A percentile compares a stretch with the other conserved stretches of the same genome.
Evolutionary conservation across 2,113 vertebrate genomes (phyloP).

Genomic region (Xenopus borealis): DNA sequence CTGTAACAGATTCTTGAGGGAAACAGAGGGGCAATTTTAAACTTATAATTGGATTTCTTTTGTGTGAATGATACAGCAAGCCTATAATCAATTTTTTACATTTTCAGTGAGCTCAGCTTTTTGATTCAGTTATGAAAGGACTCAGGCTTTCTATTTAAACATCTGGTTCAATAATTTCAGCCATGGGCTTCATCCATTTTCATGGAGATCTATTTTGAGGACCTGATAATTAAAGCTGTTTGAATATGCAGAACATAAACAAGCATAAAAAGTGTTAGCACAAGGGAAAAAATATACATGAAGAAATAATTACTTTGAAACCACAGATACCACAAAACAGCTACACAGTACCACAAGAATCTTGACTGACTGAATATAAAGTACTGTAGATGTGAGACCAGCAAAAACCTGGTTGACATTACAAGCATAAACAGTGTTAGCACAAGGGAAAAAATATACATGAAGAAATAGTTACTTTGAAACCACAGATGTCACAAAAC

Average conservation of each 20-base stretch:
- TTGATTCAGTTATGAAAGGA: background rate
- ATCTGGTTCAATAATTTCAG: conserved; percentile 2
- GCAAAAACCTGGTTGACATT: no score
- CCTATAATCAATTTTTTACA: background rate
- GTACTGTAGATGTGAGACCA: no score
- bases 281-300: no score
- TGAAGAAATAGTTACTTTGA: no score
- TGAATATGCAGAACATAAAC: conserved; percentile 14
- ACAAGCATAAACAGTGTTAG: background rate
- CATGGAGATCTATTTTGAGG: background rate
- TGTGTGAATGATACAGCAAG: background rate
- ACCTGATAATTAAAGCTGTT: conserved; percentile 8
- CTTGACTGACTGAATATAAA: no score
- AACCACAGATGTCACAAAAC: no score
- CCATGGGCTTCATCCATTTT: conserved; percentile 11
- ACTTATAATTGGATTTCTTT: no score
- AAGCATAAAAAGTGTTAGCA: background rate
- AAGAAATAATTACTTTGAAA: no score
- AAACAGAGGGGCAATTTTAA: background rate
- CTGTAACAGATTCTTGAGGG: background rate
- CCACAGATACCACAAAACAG: no score
- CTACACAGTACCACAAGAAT: no score
- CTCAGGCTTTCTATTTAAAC: conserved; percentile 6
- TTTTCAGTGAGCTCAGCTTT: background rate
- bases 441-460: no score